Conservation (phyloP, 2,797 vertebrate species). For the Chiloscyllium punctatum region DNA sequence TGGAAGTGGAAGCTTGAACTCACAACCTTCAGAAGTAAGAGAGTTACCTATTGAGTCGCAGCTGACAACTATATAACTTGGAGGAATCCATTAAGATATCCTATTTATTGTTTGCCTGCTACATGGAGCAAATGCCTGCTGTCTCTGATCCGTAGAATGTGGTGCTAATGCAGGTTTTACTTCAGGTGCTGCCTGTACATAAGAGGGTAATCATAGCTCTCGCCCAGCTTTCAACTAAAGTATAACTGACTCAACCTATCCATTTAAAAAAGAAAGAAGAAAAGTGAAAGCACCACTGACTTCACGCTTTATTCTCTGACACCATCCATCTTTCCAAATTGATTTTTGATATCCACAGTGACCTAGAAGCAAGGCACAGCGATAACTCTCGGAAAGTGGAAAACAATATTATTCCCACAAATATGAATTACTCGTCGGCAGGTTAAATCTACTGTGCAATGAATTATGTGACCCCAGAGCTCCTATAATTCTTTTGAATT, state of each 20-base stretch:
- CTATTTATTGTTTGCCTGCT: neutral
- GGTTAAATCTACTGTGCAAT: constrained; percentile 74
- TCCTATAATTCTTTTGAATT: constrained; percentile 73
- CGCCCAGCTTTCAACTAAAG: constrained; percentile 54
- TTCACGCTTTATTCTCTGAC: constrained; percentile 66
- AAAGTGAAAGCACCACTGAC: constrained; percentile 57
- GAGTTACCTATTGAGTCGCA: neutral
- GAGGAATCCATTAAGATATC: neutral
- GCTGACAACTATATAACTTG: neutral
- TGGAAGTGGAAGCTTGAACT: too few relatives aligned
- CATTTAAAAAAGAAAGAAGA: constrained; percentile 57
- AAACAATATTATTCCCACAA: constrained; percentile 82
- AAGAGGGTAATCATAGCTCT: constrained; percentile 50
- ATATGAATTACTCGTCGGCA: constrained; percentile 77
- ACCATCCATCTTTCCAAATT: constrained; percentile 79
- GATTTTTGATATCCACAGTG: constrained; percentile 79
- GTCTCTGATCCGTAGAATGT: neutral
- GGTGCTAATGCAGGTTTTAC: constrained; percentile 40
- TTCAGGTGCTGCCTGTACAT: constrained; percentile 52
- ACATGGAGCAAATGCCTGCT: neutral
- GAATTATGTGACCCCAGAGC: constrained; percentile 70
- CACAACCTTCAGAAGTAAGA: neutral
- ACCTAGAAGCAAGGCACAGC: constrained; percentile 72
- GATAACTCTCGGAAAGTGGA: constrained; percentile 76
- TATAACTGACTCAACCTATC: constrained; percentile 55